Evolutionary conservation across 1,140 invertebrate genomes (phyloP).

Genomic region (Drosophila aff.): DNA sequence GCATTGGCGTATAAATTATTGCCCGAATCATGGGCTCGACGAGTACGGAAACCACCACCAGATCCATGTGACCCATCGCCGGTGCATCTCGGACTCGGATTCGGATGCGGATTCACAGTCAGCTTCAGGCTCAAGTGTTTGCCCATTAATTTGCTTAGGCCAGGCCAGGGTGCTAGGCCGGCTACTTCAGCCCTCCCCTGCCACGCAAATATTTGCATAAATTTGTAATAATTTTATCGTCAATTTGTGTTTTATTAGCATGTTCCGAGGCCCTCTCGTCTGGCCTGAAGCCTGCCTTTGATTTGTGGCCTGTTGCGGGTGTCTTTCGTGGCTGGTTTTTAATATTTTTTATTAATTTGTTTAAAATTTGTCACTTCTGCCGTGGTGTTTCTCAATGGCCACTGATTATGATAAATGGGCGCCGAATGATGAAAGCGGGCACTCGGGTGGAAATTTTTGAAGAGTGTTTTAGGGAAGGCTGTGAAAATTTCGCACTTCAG

Average conservation of each 20-base stretch:
- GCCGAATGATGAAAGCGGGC: slow-evolving; percentile 32
- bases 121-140: slow-evolving; percentile 64
- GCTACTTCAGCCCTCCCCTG: slow-evolving; percentile 28
- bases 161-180: slow-evolving; percentile 52
- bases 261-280: slow-evolving; percentile 68
- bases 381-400: slow-evolving; percentile 38
- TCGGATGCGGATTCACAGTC: slow-evolving; percentile 12
- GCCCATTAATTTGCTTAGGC: slow-evolving; percentile 76
- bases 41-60: slow-evolving; percentile 53
- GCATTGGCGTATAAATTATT: slow-evolving; percentile 83
- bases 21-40: slow-evolving; percentile 66
- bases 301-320: slow-evolving; percentile 44
- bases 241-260: slow-evolving; percentile 82
- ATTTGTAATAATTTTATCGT: slow-evolving; percentile 84
- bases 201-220: slow-evolving; percentile 79
- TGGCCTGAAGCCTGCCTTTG: slow-evolving; percentile 18
- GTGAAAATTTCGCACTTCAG: slow-evolving; percentile 28
- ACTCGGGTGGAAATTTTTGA: slow-evolving; percentile 29
- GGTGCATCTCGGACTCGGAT: slow-evolving; percentile 27
- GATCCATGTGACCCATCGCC: slow-evolving; percentile 49
- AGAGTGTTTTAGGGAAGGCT: slow-evolving; percentile 16
- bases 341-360: slow-evolving; percentile 75
- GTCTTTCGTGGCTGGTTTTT: slow-evolving; percentile 53
- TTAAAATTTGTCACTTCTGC: slow-evolving; percentile 78
- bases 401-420: slow-evolving; percentile 49